These are phyloP conservation scores for Drosophila quasianomalipes DNA, from an alignment of 2,888 invertebrate genomes.

Conservation along the genomic window DNA sequence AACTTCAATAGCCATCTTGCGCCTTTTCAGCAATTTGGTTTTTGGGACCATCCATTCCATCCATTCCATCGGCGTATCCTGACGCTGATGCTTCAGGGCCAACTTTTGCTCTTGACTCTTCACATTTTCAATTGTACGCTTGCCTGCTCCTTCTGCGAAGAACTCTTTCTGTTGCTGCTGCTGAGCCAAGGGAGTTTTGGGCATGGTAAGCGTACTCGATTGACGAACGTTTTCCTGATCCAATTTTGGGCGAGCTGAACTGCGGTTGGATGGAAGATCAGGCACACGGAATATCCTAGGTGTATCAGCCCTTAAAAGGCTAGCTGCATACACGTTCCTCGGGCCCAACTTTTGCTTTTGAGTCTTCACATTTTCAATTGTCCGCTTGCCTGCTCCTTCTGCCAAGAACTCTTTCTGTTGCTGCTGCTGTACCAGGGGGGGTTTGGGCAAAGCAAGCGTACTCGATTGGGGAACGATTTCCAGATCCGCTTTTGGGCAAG, in stretches of 20 bases:
- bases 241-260: neutral
- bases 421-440: neutral
- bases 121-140: neutral
- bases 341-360: neutral
- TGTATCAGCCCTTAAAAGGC: neutral
- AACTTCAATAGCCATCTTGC: neutral
- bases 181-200: neutral
- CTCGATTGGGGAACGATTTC: neutral
- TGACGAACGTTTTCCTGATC: neutral
- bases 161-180: neutral
- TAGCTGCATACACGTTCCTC: too few relatives aligned
- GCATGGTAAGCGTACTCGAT: neutral
- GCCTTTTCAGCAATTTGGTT: constrained; percentile 1
- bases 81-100: neutral
- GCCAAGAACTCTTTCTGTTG: neutral
- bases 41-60: constrained; percentile 3
- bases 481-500: neutral
- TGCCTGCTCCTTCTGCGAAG: neutral
- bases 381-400: neutral
- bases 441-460: neutral
- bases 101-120: neutral
- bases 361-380: neutral
- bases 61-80: neutral
- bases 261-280: neutral
- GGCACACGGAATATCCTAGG: neutral